Conservation (phyloP, 2,888 invertebrate genomes). For the Ligdia adustata region DNA sequence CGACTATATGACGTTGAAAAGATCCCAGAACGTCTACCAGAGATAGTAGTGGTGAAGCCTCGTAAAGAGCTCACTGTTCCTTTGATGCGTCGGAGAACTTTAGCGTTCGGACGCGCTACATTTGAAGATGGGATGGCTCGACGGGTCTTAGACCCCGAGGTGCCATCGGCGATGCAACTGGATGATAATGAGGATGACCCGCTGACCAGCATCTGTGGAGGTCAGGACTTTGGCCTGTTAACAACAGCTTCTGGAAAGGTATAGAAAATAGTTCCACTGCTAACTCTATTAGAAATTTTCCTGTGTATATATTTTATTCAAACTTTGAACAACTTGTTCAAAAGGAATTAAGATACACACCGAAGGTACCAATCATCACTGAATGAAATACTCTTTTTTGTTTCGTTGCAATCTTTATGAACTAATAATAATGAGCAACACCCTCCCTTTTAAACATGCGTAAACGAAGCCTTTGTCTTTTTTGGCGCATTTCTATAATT, state of each 20-base stretch:
- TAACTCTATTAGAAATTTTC: too few species aligned
- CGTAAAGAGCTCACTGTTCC: conserved; percentile 66
- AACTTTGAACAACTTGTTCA: too few species aligned
- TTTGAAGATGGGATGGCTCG: conserved; percentile 65
- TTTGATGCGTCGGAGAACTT: conserved; percentile 64
- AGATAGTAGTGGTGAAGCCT: conserved; percentile 49
- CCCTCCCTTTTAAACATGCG: too few species aligned
- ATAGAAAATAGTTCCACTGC: too few species aligned
- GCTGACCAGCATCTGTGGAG: conserved; percentile 89
- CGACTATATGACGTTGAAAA: conserved; percentile 66
- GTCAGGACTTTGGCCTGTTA: conserved; percentile 95
- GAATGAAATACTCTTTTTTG: too few species aligned
- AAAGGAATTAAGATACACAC: too few species aligned
- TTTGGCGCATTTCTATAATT: too few species aligned
- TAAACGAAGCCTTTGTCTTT: too few species aligned
- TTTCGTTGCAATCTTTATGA: too few species aligned
- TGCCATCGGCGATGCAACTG: conserved; percentile 82
- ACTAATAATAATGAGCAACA: too few species aligned
- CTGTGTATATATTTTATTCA: too few species aligned
- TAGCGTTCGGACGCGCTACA: conserved; percentile 67
- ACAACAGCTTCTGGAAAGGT: conserved; percentile 94
- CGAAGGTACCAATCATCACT: too few species aligned
- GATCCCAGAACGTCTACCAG: conserved; percentile 48
- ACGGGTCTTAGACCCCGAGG: conserved; percentile 66
- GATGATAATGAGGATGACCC: conserved; percentile 90